Conservation (phyloP, 2,888 invertebrate genomes). For the Rhorus exstirpatorius region DNA sequence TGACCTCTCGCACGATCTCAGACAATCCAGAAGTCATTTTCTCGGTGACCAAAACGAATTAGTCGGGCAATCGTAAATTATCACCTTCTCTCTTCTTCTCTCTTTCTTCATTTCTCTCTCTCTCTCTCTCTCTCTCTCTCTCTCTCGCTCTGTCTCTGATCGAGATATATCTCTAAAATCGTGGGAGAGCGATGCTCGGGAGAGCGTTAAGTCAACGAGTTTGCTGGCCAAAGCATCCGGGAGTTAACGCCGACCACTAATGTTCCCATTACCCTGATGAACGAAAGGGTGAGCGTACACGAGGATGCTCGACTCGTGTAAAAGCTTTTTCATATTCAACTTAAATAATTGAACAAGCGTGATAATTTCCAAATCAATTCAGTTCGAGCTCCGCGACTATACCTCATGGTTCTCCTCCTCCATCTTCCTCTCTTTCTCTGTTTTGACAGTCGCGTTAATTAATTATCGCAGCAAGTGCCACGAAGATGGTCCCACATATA, state of each 20-base stretch:
- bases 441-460: slow-evolving; percentile 62
- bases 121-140: no score
- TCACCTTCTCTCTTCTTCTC: slow-evolving; percentile 34
- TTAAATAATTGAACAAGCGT: slow-evolving; percentile 46
- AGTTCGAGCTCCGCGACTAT: slow-evolving; percentile 33
- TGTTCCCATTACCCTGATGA: slow-evolving; percentile 55
- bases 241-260: slow-evolving; percentile 61
- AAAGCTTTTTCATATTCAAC: slow-evolving; percentile 57
- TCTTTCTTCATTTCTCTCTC: no score
- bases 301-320: slow-evolving; percentile 13
- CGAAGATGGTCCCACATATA: slow-evolving; percentile 36
- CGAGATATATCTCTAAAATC: slow-evolving; percentile 33
- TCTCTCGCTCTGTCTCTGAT: no score
- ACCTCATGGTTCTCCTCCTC: not conserved
- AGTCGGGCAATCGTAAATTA: slow-evolving; percentile 53
- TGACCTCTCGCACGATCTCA: not conserved
- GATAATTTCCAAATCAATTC: slow-evolving; percentile 57
- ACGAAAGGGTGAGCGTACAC: not conserved
- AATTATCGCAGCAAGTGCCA: slow-evolving; percentile 36
- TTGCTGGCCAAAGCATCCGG: slow-evolving; percentile 46
- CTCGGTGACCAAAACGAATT: slow-evolving; percentile 53
- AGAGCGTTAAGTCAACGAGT: slow-evolving; percentile 41
- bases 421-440: not conserved
- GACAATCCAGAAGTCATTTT: slow-evolving; percentile 17
- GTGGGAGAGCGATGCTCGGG: slow-evolving; percentile 18